Evolutionary conservation across 2,113 vertebrate genomes (phyloP), one percentile per base, ranked within the genome.

Genomic region (Equus przewalskii): DNA sequence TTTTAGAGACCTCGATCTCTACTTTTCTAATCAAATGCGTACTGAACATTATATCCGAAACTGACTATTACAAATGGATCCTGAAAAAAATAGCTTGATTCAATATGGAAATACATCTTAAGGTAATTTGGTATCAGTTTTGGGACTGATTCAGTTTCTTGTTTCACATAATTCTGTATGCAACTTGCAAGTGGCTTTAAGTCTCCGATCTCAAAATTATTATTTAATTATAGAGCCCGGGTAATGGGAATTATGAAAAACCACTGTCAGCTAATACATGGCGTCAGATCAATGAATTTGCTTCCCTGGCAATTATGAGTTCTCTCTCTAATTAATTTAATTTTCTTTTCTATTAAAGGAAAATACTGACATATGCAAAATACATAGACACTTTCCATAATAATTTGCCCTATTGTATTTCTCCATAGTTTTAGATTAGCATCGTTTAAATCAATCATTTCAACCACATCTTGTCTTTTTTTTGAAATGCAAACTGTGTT

Each of bases 201-300:
- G 89, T 98, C 60, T 83, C 97, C 70, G 76, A n/a, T 95, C 97
- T 97, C 96, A 97, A 96, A 98, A 97, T 97, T 97, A 90, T 98
- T 96, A 91, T 76, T 98, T 98, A 96, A 97, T 98, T 98, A 95
- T 91, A 93, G 91, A 96, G 72, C 18, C 36, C 15, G 88, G 91
- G 97, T 98, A 96, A 98, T 98, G 94, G 98, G 82, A 98, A 98
- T 97, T 97, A 96, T 92, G 94, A 70, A 97, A 97, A 90, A 95
- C 44, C 94, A 94, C 93, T 97, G 75, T 97, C 97, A 98, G 87
- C 65, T 96, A 80, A 84, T 76, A 60, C 36, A 86, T 97, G 91
- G 91, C 98, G 83, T 81, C 75, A 95, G 86, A 96, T 97, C 94
- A 97, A 86, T 97, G 97, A 96, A 97, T 98, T 97, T 95, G 67